Evolutionary conservation across 2,113 vertebrate genomes (phyloP), one percentile per base, ranked within the genome.

Genomic region (Alethe castanea): DNA sequence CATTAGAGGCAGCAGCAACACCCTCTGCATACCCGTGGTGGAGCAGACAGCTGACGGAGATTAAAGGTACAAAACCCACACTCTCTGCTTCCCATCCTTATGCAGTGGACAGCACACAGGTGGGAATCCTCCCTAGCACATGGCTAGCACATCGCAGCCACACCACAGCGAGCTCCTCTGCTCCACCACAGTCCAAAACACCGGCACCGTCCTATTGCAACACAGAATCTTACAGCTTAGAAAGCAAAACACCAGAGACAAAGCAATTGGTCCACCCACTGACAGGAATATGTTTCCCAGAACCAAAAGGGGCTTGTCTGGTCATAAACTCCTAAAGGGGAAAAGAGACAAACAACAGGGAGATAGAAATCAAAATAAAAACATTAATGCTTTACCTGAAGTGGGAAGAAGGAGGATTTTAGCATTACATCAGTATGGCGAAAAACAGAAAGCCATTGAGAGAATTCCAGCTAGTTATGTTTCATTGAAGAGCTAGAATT

Each of bases 171-270:
- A 79, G 85, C 65, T 76, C 81, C 1, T 2, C 56, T 28, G 81
- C 60, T 73, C 3, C 67, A 29, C 81, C 88, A 65, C 14, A 40
- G 13, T n/a, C 35, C 25, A 16, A 38, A 77, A 65, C 54, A 19
- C 44, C 25, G 33, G 14, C 5, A 2, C 23, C 0, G 0, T 35
- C 35, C 59, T 47, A 5, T 20, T 50, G 44, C 0, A 0, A 62
- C 29, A 47, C 31, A 64, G 31, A 54, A 53, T 40, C 79, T 48
- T 1, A 50, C 6, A 56, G 31, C 47, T 85, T 26, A 29, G 71
- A 35, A 81, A 90, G 25, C 20, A 86, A 90, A 72, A 35, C 54
- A 60, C 11, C 61, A 60, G 31, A 47, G n/a, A 60, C 73, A 90
- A 60, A 76, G 45, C 10, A 65, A 40, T 2, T 57, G 47, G 13